Base-by-base conservation (phyloP, 2,113 vertebrate genomes). In the Corythornis cristatus region DNA sequence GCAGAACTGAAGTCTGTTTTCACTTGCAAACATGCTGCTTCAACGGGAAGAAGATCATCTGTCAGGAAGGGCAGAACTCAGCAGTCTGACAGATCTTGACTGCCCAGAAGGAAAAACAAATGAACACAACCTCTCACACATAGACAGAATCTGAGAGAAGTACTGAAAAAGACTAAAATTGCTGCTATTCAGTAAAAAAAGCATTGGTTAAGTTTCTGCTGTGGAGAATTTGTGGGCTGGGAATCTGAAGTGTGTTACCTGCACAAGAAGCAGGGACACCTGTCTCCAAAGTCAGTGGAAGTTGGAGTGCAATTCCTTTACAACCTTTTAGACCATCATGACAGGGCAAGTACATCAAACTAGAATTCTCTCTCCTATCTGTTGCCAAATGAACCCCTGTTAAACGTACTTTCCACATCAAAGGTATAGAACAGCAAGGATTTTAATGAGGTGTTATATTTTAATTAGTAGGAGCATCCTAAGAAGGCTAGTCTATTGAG, bases 31-130 rank as follows among this genome's bases (percentile, higher is more conserved):
- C 5, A 7, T 20, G 17, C 22, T 85, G 40, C 76, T 74, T 43
- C 60, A 84, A 43, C 5, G 20, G 74, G 78, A 96, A 88, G 65
- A 71, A 2, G 26, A 85, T 81, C 22, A 57, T 60, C 70, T 92
- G 74, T 50, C 77, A 86, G 81, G 70, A 92, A 83, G n/a, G 28
- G 54, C 77, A 88, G 50, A 79, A 56, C 71, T 82, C 33, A 8
- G 20, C 70, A 87, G 42, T 54, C 66, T 62, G 58, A 51, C 81
- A 89, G n/a, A 75, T 60, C 70, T 51, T 61, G 65, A 81, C 45
- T 9, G 65, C 29, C 48, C 88, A 94, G 76, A 81, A 88, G 77
- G 56, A 72, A 90, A 81, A 75, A 43, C 83, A 94, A 78, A 43
- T 9, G 33, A 90, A 68, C 33, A 53, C 68, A 35, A 33, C 53